A percentile compares a stretch with the other conserved stretches of the same genome.
phyloP scores from a whole-genome alignment of 2,888 invertebrate species.

The Hemicrepidius hirtus region DNA sequence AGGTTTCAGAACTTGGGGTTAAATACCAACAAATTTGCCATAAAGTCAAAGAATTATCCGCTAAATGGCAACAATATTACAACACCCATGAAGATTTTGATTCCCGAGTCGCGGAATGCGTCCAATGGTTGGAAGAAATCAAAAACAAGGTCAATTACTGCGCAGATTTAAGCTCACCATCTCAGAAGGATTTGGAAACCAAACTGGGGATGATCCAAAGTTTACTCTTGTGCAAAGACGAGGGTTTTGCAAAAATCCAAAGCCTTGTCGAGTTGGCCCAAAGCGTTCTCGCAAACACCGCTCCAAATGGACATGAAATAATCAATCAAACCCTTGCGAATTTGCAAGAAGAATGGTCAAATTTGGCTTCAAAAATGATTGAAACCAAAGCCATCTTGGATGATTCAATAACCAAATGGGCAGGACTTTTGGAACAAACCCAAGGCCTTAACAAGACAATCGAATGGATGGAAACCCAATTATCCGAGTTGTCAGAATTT shows the following conservation, averaged over 20 bases:
- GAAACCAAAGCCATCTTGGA: conserved; percentile 92
- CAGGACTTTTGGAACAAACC: conserved; percentile 91
- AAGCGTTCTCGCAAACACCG: conserved; percentile 92
- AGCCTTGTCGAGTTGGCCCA: conserved; percentile 93
- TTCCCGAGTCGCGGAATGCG: conserved; percentile 85
- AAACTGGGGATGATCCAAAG: conserved; percentile 91
- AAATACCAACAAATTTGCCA: conserved; percentile 94
- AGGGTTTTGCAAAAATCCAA: conserved; percentile 92
- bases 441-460: conserved; percentile 89
- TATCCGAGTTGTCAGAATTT: conserved; percentile 83
- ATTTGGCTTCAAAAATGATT: conserved; percentile 89
- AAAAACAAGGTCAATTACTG: conserved; percentile 91
- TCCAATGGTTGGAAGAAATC: conserved; percentile 88
- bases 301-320: conserved; percentile 88
- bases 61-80: conserved; percentile 95
- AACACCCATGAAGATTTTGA: conserved; percentile 91
- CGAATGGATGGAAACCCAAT: conserved; percentile 83
- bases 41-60: conserved; percentile 92
- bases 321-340: conserved; percentile 89
- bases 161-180: conserved; percentile 86
- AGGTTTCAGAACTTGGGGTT: conserved; percentile 92
- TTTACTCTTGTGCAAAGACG: conserved; percentile 91
- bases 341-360: conserved; percentile 94
- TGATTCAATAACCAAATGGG: conserved; percentile 93
- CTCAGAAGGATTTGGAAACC: conserved; percentile 89